Base-by-base conservation (phyloP, 2,797 vertebrate species). In the Brotula barbata region DNA sequence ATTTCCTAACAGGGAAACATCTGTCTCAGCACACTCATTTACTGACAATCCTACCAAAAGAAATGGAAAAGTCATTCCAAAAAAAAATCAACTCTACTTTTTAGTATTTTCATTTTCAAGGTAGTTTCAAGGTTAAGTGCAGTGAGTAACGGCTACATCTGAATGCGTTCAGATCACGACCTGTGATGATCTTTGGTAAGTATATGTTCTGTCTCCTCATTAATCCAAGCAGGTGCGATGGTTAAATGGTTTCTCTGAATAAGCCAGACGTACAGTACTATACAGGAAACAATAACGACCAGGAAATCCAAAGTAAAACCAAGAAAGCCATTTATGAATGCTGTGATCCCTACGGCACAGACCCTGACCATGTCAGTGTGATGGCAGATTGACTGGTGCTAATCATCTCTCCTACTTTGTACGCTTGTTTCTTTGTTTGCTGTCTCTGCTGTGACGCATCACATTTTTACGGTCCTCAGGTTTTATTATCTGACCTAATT, bases 51-150 rank as follows among this genome's bases (percentile, higher is more conserved):
- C 23, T 46, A 56, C 63, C 61, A 57, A 64, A 2, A 57, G 44
- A 64, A 72, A 81, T 44, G 48, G 41, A 17, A n/a, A 58, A 62
- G 64, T 58, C n/a, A 42, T 65, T 68, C 62, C 48, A 6, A 39
- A 13, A 16, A 44, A n/a, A n/a, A n/a, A n/a, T n/a, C n/a, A n/a
- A n/a, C n/a, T 34, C 16, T 9, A 43, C 36, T 33, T 40, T 33
- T 19, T 9, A 37, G 4, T 49, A 37, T 23, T 44, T 45, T 1
- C 16, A 9, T 7, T 39, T 6, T 41, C 41, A 71, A 87, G 86
- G 87, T 89, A 86, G 87, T 86, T 80, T 82, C 4, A 60, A 10
- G 28, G 76, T 78, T 79, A 21, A 80, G 85, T 81, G 83, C 80
- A 80, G 68, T 25, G 50, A 78, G 73, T 50, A 0, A 67, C 54